These are phyloP conservation scores for Pogonomyrmex californicus DNA, from an alignment of 1,140 invertebrate genomes.

Conservation along the genomic window DNA sequence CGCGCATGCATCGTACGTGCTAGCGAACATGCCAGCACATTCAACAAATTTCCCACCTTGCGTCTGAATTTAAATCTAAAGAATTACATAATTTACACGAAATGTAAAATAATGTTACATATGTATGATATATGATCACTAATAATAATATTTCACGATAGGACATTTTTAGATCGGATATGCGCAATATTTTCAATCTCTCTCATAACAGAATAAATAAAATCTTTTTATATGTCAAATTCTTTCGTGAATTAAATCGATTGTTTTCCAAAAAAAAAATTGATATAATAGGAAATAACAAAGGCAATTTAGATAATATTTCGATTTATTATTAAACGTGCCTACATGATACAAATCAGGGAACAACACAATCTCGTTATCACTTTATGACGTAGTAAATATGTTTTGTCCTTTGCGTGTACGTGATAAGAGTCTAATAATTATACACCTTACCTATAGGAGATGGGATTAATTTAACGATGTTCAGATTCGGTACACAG, in stretches of 20 bases:
- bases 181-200: no score
- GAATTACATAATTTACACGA: neutral
- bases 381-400: constrained; percentile 82
- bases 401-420: constrained; percentile 71
- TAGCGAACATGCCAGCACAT: neutral
- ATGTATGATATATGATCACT: neutral
- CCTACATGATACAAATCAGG: constrained; percentile 85
- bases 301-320: constrained; percentile 79
- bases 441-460: constrained; percentile 71
- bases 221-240: neutral
- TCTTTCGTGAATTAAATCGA: neutral
- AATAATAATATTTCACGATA: neutral
- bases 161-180: neutral
- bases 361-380: constrained; percentile 83
- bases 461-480: constrained; percentile 73
- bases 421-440: constrained; percentile 71
- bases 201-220: neutral
- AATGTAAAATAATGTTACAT: neutral
- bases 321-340: constrained; percentile 86
- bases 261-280: neutral
- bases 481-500: constrained; percentile 77
- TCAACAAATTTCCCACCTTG: neutral
- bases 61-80: neutral
- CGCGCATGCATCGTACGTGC: neutral
- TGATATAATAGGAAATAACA: neutral